Base-by-base conservation (phyloP, 2,888 invertebrate species). In the Noctua fimbriata region DNA sequence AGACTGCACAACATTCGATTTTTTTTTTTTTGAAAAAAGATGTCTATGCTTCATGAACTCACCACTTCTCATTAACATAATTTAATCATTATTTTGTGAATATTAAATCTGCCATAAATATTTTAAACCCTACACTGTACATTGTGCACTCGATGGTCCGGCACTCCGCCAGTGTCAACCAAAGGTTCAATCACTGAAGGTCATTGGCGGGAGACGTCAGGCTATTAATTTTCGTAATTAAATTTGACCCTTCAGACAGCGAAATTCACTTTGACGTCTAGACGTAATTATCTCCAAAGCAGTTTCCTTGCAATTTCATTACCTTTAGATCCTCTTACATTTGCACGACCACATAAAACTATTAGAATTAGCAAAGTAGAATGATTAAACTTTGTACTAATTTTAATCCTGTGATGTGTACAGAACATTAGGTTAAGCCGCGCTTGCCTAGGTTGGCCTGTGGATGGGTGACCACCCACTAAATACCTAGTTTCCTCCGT, bases 141-240 rank as follows among this genome's bases (percentile, higher is more conserved):
- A 81, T 79, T 86, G 73, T 86, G 87, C 84, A 86, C 79, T 76
- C 76, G 75, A 73, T 74, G 78, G 83, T 79, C 58, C 78, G 55
- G 44, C 67, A 67, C 14, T 18, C 3, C n/a, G 18, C 63, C 67
- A 78, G 72, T 63, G 76, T 73, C 72, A 76, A 72, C 32, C 44
- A 63, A 73, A 66, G 77, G 81, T 89, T 88, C 85, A 87, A 83
- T 84, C 80, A n/a, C 73, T 81, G 70, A 78, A 78, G 82, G 84
- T 83, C 82, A 73, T 81, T 84, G 83, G 83, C 85, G 66, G 79
- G 69, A 81, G 70, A 69, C 84, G 73, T 79, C 77, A 69, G 83
- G 88, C 88, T 79, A 91, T 91, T 86, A 88, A 91, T 90, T 90
- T 89, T 88, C 82, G 79, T 86, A 89, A 91, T 91, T 88, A 89